Conservation (phyloP, 2,113 vertebrate genomes). For the rabbit (Oryctolagus cuniculus) region DNA sequence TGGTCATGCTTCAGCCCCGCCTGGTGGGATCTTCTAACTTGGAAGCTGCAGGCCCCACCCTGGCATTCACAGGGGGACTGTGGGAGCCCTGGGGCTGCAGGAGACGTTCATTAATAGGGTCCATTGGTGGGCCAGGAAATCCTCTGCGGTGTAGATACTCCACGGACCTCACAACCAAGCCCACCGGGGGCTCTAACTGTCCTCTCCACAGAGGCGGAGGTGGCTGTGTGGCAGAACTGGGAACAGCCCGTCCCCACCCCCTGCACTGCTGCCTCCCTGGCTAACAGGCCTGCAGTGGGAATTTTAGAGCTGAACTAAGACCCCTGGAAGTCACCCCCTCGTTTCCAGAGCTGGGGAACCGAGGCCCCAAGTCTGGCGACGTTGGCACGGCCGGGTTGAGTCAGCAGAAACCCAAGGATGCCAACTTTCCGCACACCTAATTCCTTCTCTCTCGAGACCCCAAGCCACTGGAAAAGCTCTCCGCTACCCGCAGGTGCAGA, state of each 20-base stretch:
- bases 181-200: neutral
- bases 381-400: neutral
- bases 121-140: no score
- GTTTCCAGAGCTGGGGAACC: neutral
- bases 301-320: neutral
- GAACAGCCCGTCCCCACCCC: no score
- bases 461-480: neutral
- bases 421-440: neutral
- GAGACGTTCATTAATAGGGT: no score
- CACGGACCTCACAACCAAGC: neutral
- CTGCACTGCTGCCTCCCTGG: neutral
- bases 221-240: neutral
- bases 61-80: neutral
- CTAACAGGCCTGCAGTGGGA: neutral
- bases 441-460: neutral
- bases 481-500: no score
- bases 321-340: no score
- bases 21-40: neutral
- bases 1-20: neutral
- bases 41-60: neutral
- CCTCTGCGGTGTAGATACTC: rapidly evolving
- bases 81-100: no score
- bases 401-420: neutral
- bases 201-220: neutral
- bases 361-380: neutral